phyloP scores from a whole-genome alignment of 2,113 vertebrate genomes.

The Etheostoma cragini region DNA sequence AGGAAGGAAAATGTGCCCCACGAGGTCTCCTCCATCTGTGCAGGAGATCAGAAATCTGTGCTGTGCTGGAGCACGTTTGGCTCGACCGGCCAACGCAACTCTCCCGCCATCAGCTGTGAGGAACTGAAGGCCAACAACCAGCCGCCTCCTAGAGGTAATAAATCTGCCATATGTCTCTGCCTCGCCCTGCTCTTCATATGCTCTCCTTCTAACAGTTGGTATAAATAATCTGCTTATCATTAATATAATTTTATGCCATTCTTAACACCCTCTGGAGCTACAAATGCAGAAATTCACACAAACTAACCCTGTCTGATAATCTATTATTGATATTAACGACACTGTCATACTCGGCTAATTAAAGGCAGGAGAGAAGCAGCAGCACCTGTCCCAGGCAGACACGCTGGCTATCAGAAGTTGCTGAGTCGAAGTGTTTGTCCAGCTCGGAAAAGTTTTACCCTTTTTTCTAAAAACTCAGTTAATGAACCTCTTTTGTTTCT shows the following conservation, averaged over 20 bases:
- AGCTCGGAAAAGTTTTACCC: slow-evolving; percentile 4
- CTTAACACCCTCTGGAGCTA: neutral
- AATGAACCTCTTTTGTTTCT: slow-evolving; percentile 19
- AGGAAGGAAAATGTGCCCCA: slow-evolving; percentile 37
- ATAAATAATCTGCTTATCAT: slow-evolving; percentile 22
- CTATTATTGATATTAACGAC: slow-evolving; percentile 58
- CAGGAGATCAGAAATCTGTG: slow-evolving; percentile 48
- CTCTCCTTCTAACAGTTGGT: slow-evolving; percentile 15
- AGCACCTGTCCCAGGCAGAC: slow-evolving; percentile 48
- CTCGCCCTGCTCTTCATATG: slow-evolving; percentile 3
- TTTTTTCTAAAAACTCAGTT: neutral
- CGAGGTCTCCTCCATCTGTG: slow-evolving; percentile 53
- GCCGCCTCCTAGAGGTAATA: slow-evolving; percentile 40
- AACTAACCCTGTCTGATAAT: slow-evolving; percentile 19
- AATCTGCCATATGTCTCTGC: slow-evolving; percentile 39
- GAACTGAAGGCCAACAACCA: slow-evolving; percentile 55
- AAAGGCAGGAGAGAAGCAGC: slow-evolving; percentile 40
- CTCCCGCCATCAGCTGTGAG: slow-evolving; percentile 16
- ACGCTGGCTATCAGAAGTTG: slow-evolving; percentile 3
- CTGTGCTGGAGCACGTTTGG: slow-evolving; percentile 41
- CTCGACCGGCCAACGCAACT: neutral
- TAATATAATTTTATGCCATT: slow-evolving; percentile 14
- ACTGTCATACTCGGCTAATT: slow-evolving; percentile 43
- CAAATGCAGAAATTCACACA: slow-evolving; percentile 30
- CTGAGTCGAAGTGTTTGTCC: slow-evolving; percentile 18